Evolutionary conservation across 1,140 invertebrate genomes (phyloP), one percentile per base, ranked within the genome.

Genomic region (Phenacoccus solenopsis): DNA sequence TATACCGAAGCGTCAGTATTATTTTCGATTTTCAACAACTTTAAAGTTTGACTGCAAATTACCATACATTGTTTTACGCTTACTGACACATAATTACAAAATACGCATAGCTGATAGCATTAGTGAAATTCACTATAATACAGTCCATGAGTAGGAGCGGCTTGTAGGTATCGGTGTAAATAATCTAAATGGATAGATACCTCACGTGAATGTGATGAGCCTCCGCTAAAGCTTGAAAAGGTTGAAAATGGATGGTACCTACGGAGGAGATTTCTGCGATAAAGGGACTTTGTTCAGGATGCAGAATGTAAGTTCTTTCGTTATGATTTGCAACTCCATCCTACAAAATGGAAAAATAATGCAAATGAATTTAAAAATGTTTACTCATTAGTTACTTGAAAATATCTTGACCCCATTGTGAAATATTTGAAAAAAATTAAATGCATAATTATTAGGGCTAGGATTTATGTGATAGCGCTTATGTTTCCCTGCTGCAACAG

Each of bases 181-280:
- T n/a, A n/a, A n/a, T n/a, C n/a, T n/a, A n/a, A n/a, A n/a, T n/a
- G n/a, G n/a, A n/a, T n/a, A n/a, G n/a, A n/a, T 57, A 77, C 75
- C 67, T 76, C 4, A 75, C 70, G 57, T 73, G 70, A 7, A 74
- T 75, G 28, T 75, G 73, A 70, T 77, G 75, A 3, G 73, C 72
- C 72, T 77, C 76, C 5, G 75, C 75, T 30, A 72, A 69, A 13
- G 76, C 72, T 70, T 76, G 75, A 67, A 76, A 77, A 13, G 76
- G 76, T 69, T 77, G 76, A 5, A 76, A 71, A 28, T 73, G 68
- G 20, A 76, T 69, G 21, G 69, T 69, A 28, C 76, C 74, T 25
- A 69, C 69, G 16, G 73, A 68, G 27, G 49, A 68, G 1, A 77
- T 72, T 68, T 72, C 69, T 67, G 70, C 21, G 20, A 77, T 73